phyloP scores from a whole-genome alignment of 1,140 invertebrate species.

The Papilio dardanus region DNA sequence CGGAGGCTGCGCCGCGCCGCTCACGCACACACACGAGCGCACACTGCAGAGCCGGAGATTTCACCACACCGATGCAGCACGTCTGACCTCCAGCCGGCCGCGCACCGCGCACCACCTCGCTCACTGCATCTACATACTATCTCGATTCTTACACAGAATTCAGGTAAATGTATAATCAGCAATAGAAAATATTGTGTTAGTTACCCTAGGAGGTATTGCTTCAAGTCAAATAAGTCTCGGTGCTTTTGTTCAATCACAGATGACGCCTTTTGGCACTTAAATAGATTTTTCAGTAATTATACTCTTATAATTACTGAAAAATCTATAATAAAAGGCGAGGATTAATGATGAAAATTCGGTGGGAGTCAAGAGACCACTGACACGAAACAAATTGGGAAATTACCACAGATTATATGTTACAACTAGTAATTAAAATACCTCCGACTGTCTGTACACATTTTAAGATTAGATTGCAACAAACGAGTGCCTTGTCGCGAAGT shows the following conservation, averaged over 20 bases:
- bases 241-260: too few species aligned
- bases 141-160: not conserved
- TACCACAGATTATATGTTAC: too few species aligned
- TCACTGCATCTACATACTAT: slow-evolving; percentile 48
- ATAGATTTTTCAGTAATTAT: too few species aligned
- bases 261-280: too few species aligned
- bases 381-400: too few species aligned
- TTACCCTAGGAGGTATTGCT: too few species aligned
- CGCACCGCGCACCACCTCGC: slow-evolving; percentile 43
- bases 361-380: too few species aligned
- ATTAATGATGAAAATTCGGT: too few species aligned
- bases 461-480: not conserved
- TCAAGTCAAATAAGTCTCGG: too few species aligned
- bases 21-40: slow-evolving; percentile 59
- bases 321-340: too few species aligned
- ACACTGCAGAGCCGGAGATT: slow-evolving; percentile 60
- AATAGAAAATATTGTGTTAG: not conserved
- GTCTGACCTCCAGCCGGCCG: slow-evolving; percentile 56
- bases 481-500: not conserved
- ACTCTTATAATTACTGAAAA: too few species aligned
- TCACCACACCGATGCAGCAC: slow-evolving; percentile 51
- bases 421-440: too few species aligned
- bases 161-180: not conserved
- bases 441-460: not conserved
- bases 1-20: slow-evolving; percentile 74